Evolutionary conservation across 64 coral and sea anemone genomes (phyloP), one percentile per base, ranked within the genome.

Genomic region (Astreopora myriophthalma): DNA sequence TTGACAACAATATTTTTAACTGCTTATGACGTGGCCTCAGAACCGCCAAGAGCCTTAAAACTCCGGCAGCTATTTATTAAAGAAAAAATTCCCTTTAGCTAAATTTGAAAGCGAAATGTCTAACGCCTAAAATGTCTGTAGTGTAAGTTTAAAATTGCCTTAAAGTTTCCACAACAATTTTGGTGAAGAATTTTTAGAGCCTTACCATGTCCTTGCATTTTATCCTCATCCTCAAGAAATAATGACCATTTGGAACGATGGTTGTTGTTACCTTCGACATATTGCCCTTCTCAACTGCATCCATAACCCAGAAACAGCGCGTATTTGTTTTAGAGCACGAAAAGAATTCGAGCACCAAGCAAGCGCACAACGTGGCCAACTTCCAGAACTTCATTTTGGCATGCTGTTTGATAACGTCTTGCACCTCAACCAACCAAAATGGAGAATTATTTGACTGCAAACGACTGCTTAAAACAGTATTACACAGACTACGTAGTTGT

Each of bases 211-310:
- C 25, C 8, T 84, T 20, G 32, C 90, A 92, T 29, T 48, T 20
- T 16, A 86, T 69, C 64, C 83, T 71, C 25, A 92, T 34, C 6
- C 90, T 82, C n/a, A 92, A 60, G 29, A 86, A 92, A 67, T 92
- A 92, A 3, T 79, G 71, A 35, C 69, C 73, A 22, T 52, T 80
- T 63, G 69, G 80, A 65, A 86, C 24, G 14, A 92, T 76, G 11
- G 31, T 26, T 39, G 48, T 20, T 34, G 44, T 35, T 25, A 63
- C 72, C 30, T 34, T 25, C 42, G 22, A 17, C 16, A 33, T 36
- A 6, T 86, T 84, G 22, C 76, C 79, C 48, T 46, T 64, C 13
- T 86, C 36, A 17, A 92, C 90, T 16, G 58, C 49, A 85, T 65
- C 67, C 26, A 76, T 34, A 3, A 76, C 35, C 90, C 89, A 84